Evolutionary conservation across 1,140 invertebrate species (phyloP).

Genomic region (Pomacea maculata): DNA sequence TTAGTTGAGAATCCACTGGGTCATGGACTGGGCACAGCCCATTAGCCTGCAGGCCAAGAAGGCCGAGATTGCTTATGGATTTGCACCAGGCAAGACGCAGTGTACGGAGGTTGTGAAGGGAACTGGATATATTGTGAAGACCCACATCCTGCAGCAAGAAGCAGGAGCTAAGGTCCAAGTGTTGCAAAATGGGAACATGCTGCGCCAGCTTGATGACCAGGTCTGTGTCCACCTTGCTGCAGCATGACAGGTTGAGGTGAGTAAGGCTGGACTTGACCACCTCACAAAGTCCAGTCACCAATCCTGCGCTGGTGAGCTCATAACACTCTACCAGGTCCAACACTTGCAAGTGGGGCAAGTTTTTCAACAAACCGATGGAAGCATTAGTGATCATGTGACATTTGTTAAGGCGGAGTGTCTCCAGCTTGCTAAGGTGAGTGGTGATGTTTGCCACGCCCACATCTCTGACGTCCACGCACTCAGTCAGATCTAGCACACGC

Average conservation of each 20-base stretch:
- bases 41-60: conserved; percentile 71
- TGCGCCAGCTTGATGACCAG: conserved; percentile 64
- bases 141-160: conserved; percentile 71
- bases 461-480: conserved; percentile 74
- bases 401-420: conserved; percentile 42
- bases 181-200: conserved; percentile 68
- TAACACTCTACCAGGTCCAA: conserved; percentile 77
- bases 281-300: conserved; percentile 64
- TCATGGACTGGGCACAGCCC: conserved; percentile 28
- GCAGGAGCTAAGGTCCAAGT: conserved; percentile 75
- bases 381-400: conserved; percentile 71
- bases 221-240: conserved; percentile 71
- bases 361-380: conserved; percentile 69
- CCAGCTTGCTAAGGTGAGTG: conserved; percentile 65
- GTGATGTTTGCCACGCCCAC: conserved; percentile 71
- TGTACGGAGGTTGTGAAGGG: conserved; percentile 70
- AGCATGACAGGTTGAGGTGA: conserved; percentile 72
- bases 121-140: conserved; percentile 69
- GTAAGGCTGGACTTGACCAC: conserved; percentile 66
- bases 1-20: conserved; percentile 30
- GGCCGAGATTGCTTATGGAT: conserved; percentile 73
- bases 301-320: conserved; percentile 68
- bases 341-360: conserved; percentile 69
- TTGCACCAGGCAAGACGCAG: conserved; percentile 75
- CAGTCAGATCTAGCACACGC: conserved; percentile 72